Base-by-base conservation (phyloP, 2,888 invertebrate genomes). In the Harpalus rufipes region DNA sequence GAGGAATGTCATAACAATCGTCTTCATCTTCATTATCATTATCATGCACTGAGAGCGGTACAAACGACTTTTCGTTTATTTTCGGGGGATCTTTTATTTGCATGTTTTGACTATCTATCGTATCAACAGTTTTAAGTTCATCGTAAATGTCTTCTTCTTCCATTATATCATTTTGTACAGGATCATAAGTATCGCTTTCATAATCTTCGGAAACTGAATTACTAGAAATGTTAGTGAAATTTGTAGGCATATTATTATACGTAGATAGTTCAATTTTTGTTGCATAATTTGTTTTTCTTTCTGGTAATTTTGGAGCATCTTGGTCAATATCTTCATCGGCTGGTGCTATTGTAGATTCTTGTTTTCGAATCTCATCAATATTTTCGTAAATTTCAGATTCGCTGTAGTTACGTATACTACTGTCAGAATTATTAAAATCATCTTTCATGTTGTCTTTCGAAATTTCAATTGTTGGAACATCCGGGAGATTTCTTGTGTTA, bases 321-420 rank as follows among this genome's bases (percentile, higher is more conserved):
- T 58, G 25, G 7, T 56, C 56, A 32, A 8, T 58, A 12, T 51
- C 18, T 68, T 74, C 72, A 7, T 74, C 16, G 58, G 14, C 14
- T 58, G 51, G 39, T 39, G 16, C 12, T 56, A 25, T 16, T 39
- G 21, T 41, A 16, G 39, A 59, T 74, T 51, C 44, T 0, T 51
- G 44, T 51, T 74, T 44, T 59, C 18, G 32, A 12, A 76, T 18
- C 7, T 83, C 83, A 7, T 83, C 83, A 18, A 76, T n/a, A 39
- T 41, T 83, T 61, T 74, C 83, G 44, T 83, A 83, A 32, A 83
- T 83, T 76, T 74, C 83, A 18, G 25, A 18, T 16, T 82, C 82
- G 10, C 16, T 41, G 6, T 51, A 16, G 12, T 83, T 21, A 41
- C 5, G 39, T 21, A 10, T 56, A 12, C 32, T 83, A n/a, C 39